Evolutionary conservation across 2,113 vertebrate species (phyloP).

Genomic region (Onychostoma macrolepis): DNA sequence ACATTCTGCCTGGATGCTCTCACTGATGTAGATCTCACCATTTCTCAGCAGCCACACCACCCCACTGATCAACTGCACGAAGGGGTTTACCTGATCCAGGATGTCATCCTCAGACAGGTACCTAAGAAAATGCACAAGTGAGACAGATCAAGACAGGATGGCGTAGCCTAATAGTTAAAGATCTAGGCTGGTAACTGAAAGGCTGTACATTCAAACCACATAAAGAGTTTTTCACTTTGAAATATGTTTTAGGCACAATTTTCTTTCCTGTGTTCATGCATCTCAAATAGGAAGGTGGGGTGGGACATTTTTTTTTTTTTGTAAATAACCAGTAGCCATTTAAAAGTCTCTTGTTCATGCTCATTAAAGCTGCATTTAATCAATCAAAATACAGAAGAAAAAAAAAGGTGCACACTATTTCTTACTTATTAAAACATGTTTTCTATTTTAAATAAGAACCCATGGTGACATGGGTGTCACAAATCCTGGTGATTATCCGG

Average conservation of each 20-base stretch:
- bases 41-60: constrained; percentile 92
- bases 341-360: too few relatives aligned
- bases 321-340: neutral
- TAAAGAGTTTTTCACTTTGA: neutral
- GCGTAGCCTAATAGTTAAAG: neutral
- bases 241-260: neutral
- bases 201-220: neutral
- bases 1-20: constrained; percentile 84
- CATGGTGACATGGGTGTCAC: too few relatives aligned
- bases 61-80: constrained; percentile 90
- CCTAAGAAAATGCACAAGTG: constrained; percentile 67
- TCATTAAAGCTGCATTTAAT: neutral
- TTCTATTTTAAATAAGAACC: neutral
- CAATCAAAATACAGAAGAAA: neutral
- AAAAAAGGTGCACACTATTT: too few relatives aligned
- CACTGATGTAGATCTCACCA: constrained; percentile 82
- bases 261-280: neutral
- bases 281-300: neutral
- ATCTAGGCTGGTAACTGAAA: neutral
- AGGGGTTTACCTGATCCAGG: constrained; percentile 82
- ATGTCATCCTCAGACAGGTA: constrained; percentile 92
- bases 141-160: neutral
- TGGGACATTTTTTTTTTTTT: neutral
- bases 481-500: too few relatives aligned
- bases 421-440: neutral